Evolutionary conservation across 2,888 invertebrate species (phyloP).

Genomic region (Laothoe populi): DNA sequence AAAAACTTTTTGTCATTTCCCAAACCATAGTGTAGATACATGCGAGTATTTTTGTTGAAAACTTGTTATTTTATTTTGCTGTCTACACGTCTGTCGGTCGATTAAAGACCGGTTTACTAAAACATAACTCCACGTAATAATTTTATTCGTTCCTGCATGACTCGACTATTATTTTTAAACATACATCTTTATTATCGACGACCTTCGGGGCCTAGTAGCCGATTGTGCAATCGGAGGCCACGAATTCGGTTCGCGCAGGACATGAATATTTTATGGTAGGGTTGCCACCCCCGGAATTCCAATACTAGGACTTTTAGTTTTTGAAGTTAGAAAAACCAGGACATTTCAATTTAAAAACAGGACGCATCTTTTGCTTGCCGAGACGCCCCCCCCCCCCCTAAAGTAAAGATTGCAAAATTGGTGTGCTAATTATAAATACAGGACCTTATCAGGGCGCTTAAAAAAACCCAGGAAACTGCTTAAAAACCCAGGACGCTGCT

Average conservation of each 20-base stretch:
- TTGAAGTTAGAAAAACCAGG: too few relatives aligned
- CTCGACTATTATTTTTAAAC: conserved; percentile 14
- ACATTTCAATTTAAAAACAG: too few relatives aligned
- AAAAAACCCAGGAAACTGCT: too few relatives aligned
- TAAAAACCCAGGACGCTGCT: too few relatives aligned
- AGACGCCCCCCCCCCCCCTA: too few relatives aligned
- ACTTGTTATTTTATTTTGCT: conserved; percentile 14
- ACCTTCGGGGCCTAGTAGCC: not conserved
- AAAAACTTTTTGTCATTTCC: not conserved
- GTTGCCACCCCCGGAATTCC: too few relatives aligned
- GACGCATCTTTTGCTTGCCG: too few relatives aligned
- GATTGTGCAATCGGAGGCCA: not conserved
- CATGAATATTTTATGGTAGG: not conserved
- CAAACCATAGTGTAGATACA: not conserved
- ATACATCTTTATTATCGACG: not conserved
- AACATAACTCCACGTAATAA: conserved; percentile 7
- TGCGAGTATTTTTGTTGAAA: not conserved
- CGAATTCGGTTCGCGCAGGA: not conserved
- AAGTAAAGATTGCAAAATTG: too few relatives aligned
- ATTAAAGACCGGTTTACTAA: conserved; percentile 3
- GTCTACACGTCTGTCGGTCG: not conserved
- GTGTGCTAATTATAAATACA: too few relatives aligned
- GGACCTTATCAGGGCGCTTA: too few relatives aligned
- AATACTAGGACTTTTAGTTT: too few relatives aligned
- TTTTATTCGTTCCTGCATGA: not conserved